Base-by-base conservation (phyloP, 2,113 vertebrate species). In the Notechis scutatus region DNA sequence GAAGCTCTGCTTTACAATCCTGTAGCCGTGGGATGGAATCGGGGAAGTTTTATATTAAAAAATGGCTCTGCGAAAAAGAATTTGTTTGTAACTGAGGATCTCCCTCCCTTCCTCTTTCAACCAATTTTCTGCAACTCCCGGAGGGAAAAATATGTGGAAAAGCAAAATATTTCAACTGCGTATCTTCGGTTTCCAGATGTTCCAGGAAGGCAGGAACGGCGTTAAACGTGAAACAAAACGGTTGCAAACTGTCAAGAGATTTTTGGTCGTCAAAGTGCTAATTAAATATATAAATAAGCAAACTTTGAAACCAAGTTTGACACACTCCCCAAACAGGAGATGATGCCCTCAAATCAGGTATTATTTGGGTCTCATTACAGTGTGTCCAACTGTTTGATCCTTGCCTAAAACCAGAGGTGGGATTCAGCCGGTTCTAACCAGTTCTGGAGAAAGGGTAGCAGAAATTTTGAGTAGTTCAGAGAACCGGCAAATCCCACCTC, bases 1-100 rank as follows among this genome's bases (percentile, higher is more conserved):
- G 86, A 92, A 87, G 55, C 6, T 23, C 6, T 69, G 94, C 26
- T 90, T n/a, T 93, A 47, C 59, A 42, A 64, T 90, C 96, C 74
- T 0, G 23, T 91, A 90, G 90, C 85, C 54, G 2, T 88, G 47
- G 52, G 89, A 93, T 95, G 93, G 94, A 94, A 93, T 93, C 87
- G 90, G 57, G 54, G 93, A 92, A 94, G 52, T 26, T 26, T 95
- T 94, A 29, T 87, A 86, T 90, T 47, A 91, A 91, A 55, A 42
- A 90, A 29, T 92, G 59, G 59, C 54, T 69, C 59, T 69, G 50
- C 5, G 12, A 45, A 92, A 91, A 95, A 90, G 15, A 94, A 91
- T 59, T 69, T 50, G 47, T 34, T 89, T 85, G 7, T 47, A 91
- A 52, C 69, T 92, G 42, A 91, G 94, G 9, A 69, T n/a, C 29